Base-by-base conservation (phyloP, 2,113 vertebrate genomes). In the Menura novaehollandiae region DNA sequence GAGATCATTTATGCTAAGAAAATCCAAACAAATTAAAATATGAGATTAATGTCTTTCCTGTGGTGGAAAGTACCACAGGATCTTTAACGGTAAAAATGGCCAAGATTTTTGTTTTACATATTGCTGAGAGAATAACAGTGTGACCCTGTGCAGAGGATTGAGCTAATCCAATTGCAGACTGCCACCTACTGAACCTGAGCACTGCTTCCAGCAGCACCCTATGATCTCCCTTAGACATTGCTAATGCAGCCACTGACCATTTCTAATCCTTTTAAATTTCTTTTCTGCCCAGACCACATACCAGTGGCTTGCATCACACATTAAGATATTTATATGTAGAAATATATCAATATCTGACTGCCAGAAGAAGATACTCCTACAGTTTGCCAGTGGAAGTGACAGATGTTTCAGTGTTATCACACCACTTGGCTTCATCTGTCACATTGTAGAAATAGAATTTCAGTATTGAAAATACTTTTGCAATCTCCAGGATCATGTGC, bases 101-200 rank as follows among this genome's bases (percentile, higher is more conserved):
- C 74, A 68, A 13, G 32, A 80, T 10, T 89, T 89, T 39, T 92
- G 33, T 71, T 93, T 80, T n/a, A 28, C 79, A 6, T 68, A 13
- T 43, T 71, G 24, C 37, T 60, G 44, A 56, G 77, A 67, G 52
- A 64, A 5, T 37, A 37, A 16, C 27, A 59, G 47, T 0, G 1
- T 71, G 76, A 37, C 74, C 27, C 17, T 56, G 75, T 37, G 63
- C 26, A 12, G n/a, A 24, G 44, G 49, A 11, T 73, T 55, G 81
- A 33, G 71, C 75, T 93, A 95, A 87, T 78, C 69, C 95, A 94
- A 78, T 12, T 90, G 92, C 87, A 96, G 95, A 64, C 76, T 97
- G 96, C 93, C 93, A 96, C 91, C 93, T 96, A 78, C 96, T 96
- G 96, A 94, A 93, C 15, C 41, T 30, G 51, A 86, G 68, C 32